Base-by-base conservation (phyloP, 1,140 invertebrate species). In the Sesamia nonagrioides region DNA sequence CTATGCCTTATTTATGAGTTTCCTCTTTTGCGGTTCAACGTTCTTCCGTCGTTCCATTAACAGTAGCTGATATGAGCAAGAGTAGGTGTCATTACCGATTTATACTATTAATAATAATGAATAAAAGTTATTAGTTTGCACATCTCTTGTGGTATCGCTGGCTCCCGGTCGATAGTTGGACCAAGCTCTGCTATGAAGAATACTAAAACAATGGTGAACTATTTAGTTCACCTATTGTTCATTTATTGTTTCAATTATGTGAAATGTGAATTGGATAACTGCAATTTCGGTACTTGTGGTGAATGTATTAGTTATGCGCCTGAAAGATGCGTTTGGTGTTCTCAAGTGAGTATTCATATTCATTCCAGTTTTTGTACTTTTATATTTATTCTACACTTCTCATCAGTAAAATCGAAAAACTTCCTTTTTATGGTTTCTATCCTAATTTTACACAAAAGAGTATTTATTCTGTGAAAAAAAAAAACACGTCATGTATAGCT, bases 301-400 rank as follows among this genome's bases (percentile, higher is more conserved):
- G 82, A 77, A 6, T 92, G 91, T 69, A 89, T 91, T 33, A 72
- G 83, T 7, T 85, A 81, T 54, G 71, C 58, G 33, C n/a, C 58
- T 13, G 83, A 88, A 18, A 76, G 27, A 0, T 92, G 91, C 78
- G 82, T 89, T 33, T 92, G 91, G 91, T 92, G 91, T 82, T 61
- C 79, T 15, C 58, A 85, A 33, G 91, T 91, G 84, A 81, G 88
- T 84, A 78, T 37, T 33, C 17, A 2, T 42, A 40, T 69, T 61
- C 7, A 15, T 37, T 35, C 27, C 15, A 15, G 8, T 40, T n/a
- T 37, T 37, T 6, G n/a, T n/a, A n/a, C n/a, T n/a, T n/a, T n/a
- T n/a, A n/a, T n/a, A n/a, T n/a, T n/a, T n/a, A n/a, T n/a, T n/a
- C n/a, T n/a, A n/a, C n/a, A n/a, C n/a, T n/a, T n/a, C n/a, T n/a